These are phyloP conservation scores for Hydraecia micacea DNA, from an alignment of 2,888 invertebrate genomes.

Conservation along the genomic window DNA sequence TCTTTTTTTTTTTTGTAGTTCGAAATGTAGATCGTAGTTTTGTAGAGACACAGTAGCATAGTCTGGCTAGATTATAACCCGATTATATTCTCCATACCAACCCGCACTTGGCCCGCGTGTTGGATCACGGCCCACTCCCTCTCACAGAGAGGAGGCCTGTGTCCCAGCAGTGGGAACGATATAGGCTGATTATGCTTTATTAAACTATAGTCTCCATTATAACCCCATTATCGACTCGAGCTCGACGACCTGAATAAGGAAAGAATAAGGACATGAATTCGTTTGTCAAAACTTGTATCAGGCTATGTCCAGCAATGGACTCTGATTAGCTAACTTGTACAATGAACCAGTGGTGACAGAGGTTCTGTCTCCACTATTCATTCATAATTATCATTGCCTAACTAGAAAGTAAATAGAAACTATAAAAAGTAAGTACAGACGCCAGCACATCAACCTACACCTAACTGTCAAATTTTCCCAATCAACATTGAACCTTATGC, in stretches of 20 bases:
- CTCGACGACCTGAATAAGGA: not conserved
- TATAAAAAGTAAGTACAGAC: not conserved
- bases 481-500: no score
- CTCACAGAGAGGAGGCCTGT: no score
- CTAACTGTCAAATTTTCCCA: no score
- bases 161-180: no score
- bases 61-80: not conserved
- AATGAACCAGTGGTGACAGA: not conserved
- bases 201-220: not conserved
- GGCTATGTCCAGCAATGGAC: no score
- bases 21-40: slow-evolving; percentile 11
- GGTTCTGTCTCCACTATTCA: not conserved
- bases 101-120: no score
- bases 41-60: not conserved
- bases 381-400: not conserved
- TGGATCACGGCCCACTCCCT: no score
- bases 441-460: no score
- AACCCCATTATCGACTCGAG: not conserved
- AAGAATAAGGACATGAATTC: not conserved
- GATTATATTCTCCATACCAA: not conserved
- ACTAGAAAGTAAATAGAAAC: not conserved
- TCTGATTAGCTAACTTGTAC: not conserved
- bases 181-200: no score
- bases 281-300: not conserved
- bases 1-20: slow-evolving; percentile 21